Evolutionary conservation across 2,888 invertebrate genomes (phyloP), one percentile per base, ranked within the genome.

Genomic region (Alloplasta piceator): DNA sequence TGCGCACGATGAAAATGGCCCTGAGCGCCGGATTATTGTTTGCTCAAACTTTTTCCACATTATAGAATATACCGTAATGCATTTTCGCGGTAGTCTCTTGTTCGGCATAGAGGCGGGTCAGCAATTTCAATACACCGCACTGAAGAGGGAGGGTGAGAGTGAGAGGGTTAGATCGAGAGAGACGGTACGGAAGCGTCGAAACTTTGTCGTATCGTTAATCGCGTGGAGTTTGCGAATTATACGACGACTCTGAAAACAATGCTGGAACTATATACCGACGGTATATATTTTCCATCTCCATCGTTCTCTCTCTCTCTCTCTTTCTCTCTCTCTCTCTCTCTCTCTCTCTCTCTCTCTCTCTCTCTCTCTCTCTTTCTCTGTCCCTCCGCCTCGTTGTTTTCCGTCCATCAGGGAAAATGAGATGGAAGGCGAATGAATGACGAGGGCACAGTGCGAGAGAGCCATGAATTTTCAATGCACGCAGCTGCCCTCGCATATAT

Each of bases 391-490:
- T 55, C 71, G 61, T 82, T 78, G 78, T 78, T 82, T 78, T 71
- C 41, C 50, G 78, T 78, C 75, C 78, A 78, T 82, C 82, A 77
- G 41, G 50, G 67, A 64, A 82, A 82, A 80, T 80, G 72, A 79
- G 72, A 82, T 63, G 72, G 72, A 76, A 82, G 58, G 68, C 67
- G 60, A 80, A 72, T 76, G 79, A 80, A 72, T 77, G 80, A 82
- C 71, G 64, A 41, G 64, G 43, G 52, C 48, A 76, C 52, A 52
- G 14, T 43, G 76, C 58, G 73, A 72, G 70, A 56, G 70, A 73
- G 50, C 80, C 73, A 82, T 80, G 82, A 79, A 80, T 82, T 80
- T 80, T 73, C 80, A 82, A 82, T 80, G 72, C 63, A 77, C 82
- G 60, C 82, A 80, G 73, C 72, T 82, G 68, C 73, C 72, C 68